phyloP scores from a whole-genome alignment of 1,140 invertebrate species.

The Penaeus japonicus region DNA sequence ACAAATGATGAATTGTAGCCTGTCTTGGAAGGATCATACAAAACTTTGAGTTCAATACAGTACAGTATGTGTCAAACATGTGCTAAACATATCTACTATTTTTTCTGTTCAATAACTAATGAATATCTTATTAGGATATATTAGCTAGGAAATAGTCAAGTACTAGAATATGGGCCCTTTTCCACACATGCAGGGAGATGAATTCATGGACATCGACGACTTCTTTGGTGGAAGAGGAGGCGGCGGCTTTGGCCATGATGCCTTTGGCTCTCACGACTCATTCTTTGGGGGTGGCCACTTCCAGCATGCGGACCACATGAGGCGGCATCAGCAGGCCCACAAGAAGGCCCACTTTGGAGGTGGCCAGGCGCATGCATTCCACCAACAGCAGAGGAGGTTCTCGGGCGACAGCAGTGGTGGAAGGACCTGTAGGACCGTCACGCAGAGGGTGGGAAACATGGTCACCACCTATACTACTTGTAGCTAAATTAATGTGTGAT shows the following conservation, averaged over 20 bases:
- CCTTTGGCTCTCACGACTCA: conserved; percentile 52
- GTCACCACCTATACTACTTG: conserved; percentile 48
- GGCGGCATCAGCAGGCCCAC: conserved; percentile 46
- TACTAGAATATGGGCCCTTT: background rate
- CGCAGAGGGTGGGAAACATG: conserved; percentile 47
- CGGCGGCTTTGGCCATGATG: conserved; percentile 4
- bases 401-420: background rate
- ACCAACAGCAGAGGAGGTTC: background rate
- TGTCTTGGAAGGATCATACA: no score
- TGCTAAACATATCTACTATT: no score
- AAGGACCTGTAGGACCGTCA: conserved; percentile 32
- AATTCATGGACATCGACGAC: conserved; percentile 51
- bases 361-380: background rate
- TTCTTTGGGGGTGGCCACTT: conserved; percentile 57
- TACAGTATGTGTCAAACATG: no score
- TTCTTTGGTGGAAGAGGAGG: conserved; percentile 49
- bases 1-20: no score
- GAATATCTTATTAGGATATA: no score
- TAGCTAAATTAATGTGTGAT: background rate
- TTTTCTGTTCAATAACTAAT: no score
- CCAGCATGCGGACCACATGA: conserved; percentile 50
- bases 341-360: background rate
- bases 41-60: no score
- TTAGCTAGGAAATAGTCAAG: background rate
- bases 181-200: conserved; percentile 45